A percentile compares a stretch with the other conserved stretches of the same genome.
These are phyloP conservation scores for Scrobipalpa costella DNA, from an alignment of 2,888 invertebrate genomes.

Conservation along the genomic window DNA sequence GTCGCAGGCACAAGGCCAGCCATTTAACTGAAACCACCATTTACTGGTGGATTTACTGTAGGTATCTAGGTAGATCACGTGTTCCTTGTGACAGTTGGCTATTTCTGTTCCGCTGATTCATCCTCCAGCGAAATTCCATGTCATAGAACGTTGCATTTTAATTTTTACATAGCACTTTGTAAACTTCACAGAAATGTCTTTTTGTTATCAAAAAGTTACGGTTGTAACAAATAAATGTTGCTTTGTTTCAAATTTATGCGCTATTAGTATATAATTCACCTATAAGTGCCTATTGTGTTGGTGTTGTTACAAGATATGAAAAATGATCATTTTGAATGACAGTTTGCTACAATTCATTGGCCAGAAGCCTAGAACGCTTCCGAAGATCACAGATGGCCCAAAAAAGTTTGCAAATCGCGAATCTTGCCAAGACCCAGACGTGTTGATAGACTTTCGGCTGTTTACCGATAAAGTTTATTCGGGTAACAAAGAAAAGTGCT, in stretches of 20 bases:
- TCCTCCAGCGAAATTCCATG: neutral
- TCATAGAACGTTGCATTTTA: neutral
- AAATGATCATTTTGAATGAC: constrained; percentile 17
- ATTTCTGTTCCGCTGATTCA: constrained; percentile 19
- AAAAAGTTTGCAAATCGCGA: constrained; percentile 9
- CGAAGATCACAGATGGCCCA: constrained; percentile 19
- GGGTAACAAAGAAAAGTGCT: constrained; percentile 31
- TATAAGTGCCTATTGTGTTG: neutral
- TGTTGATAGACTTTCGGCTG: constrained; percentile 13
- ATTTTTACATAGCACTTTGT: neutral
- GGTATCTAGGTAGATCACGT: constrained; percentile 13
- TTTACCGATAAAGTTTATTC: constrained; percentile 28
- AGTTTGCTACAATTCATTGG: constrained; percentile 19
- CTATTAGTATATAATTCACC: neutral
- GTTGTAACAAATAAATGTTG: neutral
- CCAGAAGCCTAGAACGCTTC: constrained; percentile 22
- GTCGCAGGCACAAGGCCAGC: constrained; percentile 1
- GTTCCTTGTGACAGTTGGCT: constrained; percentile 1
- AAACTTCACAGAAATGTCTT: neutral
- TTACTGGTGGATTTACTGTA: constrained; percentile 7
- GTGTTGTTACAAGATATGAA: constrained; percentile 7
- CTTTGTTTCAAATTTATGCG: neutral
- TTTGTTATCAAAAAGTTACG: too few relatives aligned
- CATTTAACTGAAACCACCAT: constrained; percentile 12
- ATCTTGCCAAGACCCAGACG: constrained; percentile 18